phyloP scores from a whole-genome alignment of 2,888 invertebrate genomes.

The Beris chalybata region DNA sequence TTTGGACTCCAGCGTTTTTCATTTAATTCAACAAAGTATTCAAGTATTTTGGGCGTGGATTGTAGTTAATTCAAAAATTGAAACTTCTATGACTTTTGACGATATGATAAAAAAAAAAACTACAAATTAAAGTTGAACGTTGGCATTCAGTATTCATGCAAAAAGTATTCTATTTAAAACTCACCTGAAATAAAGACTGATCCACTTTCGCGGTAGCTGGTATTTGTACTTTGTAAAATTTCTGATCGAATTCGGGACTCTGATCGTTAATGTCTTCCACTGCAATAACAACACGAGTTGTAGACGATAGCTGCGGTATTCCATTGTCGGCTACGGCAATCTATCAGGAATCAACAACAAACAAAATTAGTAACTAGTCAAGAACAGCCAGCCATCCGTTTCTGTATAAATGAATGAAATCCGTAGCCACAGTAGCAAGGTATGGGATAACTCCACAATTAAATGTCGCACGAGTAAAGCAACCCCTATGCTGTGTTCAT shows the following conservation, averaged over 20 bases:
- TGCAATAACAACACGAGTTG: constrained; percentile 77
- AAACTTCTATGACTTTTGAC: too few species aligned
- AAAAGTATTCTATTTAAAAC: constrained; percentile 21
- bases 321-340: constrained; percentile 79
- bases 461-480: too few species aligned
- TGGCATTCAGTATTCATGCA: too few species aligned
- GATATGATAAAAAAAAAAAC: too few species aligned
- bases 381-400: background rate
- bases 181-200: constrained; percentile 66
- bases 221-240: constrained; percentile 78
- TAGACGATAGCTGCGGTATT: constrained; percentile 69
- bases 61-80: too few species aligned
- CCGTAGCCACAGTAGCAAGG: too few species aligned
- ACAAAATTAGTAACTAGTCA: background rate
- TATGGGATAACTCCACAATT: background rate
- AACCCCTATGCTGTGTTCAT: too few species aligned
- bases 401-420: constrained; percentile 1
- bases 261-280: constrained; percentile 88
- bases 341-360: constrained; percentile 48
- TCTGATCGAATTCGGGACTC: constrained; percentile 80
- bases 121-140: too few species aligned
- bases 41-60: too few species aligned
- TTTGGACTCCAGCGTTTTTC: too few species aligned
- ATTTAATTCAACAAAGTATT: too few species aligned
- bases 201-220: constrained; percentile 62